Evolutionary conservation across 2,888 invertebrate genomes (phyloP), one percentile per base, ranked within the genome.

Genomic region (Xestia xanthographa): DNA sequence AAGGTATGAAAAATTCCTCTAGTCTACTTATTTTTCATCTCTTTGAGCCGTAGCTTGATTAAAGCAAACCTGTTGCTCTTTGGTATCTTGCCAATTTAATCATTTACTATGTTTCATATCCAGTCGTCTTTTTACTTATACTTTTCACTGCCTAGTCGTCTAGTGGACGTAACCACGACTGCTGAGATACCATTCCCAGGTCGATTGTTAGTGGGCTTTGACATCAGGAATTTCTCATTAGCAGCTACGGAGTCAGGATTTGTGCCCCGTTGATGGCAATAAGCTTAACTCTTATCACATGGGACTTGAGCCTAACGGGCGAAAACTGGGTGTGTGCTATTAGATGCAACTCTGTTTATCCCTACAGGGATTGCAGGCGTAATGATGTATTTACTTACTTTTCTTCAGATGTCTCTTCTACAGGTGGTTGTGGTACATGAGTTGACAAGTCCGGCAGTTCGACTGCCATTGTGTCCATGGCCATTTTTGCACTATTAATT

Each of bases 391-490:
- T 60, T 90, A 95, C 96, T 96, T 87, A 97, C 97, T 96, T 96
- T 85, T 97, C 96, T 74, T 97, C 96, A 1, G 95, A 91, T 0
- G 96, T 96, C 79, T 96, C 97, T 79, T 96, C 96, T 0, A 92
- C 88, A 0, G 94, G 92, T 48, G 93, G 92, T 11, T 92, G 93
- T 9, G 94, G 94, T 4, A 93, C 88, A 77, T 93, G 95, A 29
- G 94, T 94, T 66, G 92, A 91, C 79, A 96, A 84, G 76, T 97
- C 96, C 0, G 97, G 97, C 92, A 97, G 91, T 89, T 97, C 97
- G 0, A 97, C 96, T 86, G 96, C 94, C 96, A 97, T 95, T 56
- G 96, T 96, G 87, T 96, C 96, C 95, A 96, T 96, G 72, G 96
- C 97, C 96, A 97, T 97, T 73, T 87, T 94, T 84, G 76, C 82